These are phyloP conservation scores for Eurytoma adleriae DNA, from an alignment of 2,888 invertebrate genomes.

Conservation along the genomic window DNA sequence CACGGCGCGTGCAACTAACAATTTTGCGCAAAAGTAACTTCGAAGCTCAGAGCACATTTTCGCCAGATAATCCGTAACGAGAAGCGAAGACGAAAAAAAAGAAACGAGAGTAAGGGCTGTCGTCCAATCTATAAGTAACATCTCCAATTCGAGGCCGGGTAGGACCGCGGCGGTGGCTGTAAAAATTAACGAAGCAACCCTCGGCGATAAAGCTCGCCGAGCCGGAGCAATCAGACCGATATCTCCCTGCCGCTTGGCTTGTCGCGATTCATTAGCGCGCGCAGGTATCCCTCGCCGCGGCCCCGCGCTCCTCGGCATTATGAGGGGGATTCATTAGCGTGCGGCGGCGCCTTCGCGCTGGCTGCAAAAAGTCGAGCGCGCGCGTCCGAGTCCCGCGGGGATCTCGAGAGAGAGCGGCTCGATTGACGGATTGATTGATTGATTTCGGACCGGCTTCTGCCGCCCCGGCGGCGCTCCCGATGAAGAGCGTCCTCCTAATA, in stretches of 20 bases:
- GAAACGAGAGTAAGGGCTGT: background rate
- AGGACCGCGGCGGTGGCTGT: background rate
- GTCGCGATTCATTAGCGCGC: constrained; percentile 50
- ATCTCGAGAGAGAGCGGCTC: background rate
- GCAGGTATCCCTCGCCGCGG: no score
- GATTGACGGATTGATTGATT: no score
- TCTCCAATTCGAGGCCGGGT: no score
- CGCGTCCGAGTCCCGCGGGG: background rate
- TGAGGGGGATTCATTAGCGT: constrained; percentile 46
- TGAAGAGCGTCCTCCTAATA: constrained; percentile 36
- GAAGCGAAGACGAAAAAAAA: no score
- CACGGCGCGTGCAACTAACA: no score
- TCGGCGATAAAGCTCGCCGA: background rate
- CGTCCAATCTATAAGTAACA: no score
- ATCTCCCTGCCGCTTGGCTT: constrained; percentile 11
- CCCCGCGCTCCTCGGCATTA: no score
- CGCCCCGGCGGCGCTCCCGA: background rate
- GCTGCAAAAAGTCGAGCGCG: background rate
- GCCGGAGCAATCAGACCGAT: constrained; percentile 29
- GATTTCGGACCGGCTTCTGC: no score
- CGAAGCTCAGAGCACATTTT: no score
- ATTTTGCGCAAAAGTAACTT: no score
- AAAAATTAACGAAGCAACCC: background rate
- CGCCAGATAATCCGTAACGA: background rate
- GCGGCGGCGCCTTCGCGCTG: background rate